These are phyloP conservation scores for Aculops lycopersici DNA, from an alignment of 1,140 invertebrate species.

Conservation along the genomic window DNA sequence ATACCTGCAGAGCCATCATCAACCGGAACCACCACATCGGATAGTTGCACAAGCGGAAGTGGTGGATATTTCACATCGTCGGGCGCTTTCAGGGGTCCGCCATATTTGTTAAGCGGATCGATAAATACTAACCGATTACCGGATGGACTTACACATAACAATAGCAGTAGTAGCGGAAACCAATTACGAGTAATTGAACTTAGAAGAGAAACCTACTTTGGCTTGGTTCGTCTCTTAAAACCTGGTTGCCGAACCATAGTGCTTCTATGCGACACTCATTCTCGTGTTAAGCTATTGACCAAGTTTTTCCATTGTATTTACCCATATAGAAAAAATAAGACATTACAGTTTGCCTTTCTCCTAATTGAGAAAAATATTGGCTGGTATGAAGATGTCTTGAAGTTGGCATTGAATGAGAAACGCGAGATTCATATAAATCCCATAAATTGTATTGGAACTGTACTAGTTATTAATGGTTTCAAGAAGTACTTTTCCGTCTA, in stretches of 20 bases:
- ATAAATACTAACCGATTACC: neutral
- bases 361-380: constrained; percentile 53
- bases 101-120: constrained; percentile 11
- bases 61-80: neutral
- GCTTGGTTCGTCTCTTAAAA: constrained; percentile 58
- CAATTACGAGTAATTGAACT: constrained; percentile 52
- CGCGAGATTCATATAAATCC: constrained; percentile 64
- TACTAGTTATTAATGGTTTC: constrained; percentile 72
- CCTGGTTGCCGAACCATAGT: constrained; percentile 77
- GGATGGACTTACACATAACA: neutral
- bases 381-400: constrained; percentile 67
- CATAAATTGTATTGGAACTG: constrained; percentile 82
- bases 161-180: constrained; percentile 6
- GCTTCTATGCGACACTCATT: constrained; percentile 54
- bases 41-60: neutral
- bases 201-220: constrained; percentile 72
- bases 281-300: constrained; percentile 45
- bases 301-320: constrained; percentile 70
- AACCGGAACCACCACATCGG: too few species aligned
- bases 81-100: constrained; percentile 1
- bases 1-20: too few species aligned
- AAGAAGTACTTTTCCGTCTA: constrained; percentile 93
- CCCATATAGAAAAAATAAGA: constrained; percentile 73
- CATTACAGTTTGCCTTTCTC: constrained; percentile 66
- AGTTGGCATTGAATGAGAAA: constrained; percentile 40